A percentile compares a stretch with the other conserved stretches of the same genome.
phyloP scores from a whole-genome alignment of 2,113 vertebrate genomes.

The Centropus bengalensis region DNA sequence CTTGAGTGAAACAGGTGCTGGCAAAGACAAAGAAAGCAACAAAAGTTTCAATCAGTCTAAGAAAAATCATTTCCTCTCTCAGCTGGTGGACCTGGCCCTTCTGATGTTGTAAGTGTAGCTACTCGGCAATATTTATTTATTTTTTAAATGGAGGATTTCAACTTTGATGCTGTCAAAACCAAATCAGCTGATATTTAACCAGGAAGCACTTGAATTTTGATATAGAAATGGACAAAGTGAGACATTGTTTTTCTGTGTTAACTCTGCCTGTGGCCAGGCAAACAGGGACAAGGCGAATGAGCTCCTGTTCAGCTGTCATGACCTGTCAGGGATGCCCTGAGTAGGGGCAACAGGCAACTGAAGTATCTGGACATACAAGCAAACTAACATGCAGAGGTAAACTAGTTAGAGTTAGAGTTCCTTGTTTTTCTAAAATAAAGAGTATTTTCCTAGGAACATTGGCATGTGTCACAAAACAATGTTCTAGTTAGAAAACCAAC shows the following conservation, averaged over 20 bases:
- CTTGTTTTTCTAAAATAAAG: neutral
- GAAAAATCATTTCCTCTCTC: conserved; percentile 24
- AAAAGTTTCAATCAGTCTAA: neutral
- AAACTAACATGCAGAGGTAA: neutral
- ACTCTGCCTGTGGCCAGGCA: neutral
- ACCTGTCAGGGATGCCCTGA: neutral
- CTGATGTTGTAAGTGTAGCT: neutral
- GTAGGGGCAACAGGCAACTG: neutral
- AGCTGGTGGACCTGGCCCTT: neutral
- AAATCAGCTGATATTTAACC: neutral
- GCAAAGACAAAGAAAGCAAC: conserved; percentile 10
- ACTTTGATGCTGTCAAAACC: neutral
- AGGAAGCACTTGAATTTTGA: neutral
- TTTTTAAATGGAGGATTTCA: neutral
- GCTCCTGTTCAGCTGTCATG: neutral
- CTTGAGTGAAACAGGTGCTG: conserved; percentile 13
- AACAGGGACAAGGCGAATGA: fast-evolving
- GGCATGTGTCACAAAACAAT: neutral
- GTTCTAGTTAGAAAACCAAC: neutral
- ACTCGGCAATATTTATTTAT: neutral
- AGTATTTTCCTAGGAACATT: fast-evolving
- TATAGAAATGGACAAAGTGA: neutral
- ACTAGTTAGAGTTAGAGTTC: neutral
- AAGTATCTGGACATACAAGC: neutral
- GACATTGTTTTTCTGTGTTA: neutral